Conservation (phyloP, 2,888 invertebrate genomes). For the Dyspetes luteomarginatus region DNA sequence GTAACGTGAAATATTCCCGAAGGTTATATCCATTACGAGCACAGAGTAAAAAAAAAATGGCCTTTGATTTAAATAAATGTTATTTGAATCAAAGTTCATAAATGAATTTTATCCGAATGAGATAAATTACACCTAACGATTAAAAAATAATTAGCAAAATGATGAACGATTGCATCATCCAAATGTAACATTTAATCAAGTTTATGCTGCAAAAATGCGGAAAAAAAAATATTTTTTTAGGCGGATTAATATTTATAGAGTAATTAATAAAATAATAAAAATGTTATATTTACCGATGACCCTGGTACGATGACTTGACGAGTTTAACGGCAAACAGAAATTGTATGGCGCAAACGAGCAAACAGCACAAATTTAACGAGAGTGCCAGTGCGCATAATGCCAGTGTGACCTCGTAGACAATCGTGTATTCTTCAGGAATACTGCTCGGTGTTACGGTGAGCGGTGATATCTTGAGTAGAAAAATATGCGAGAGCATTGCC, state of each 20-base stretch:
- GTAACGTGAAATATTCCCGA: constrained; percentile 40
- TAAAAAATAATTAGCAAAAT: no score
- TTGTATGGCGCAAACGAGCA: constrained; percentile 96
- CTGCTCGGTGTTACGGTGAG: constrained; percentile 85
- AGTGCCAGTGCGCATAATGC: constrained; percentile 95
- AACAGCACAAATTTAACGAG: constrained; percentile 94
- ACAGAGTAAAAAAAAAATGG: neutral
- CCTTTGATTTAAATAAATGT: neutral
- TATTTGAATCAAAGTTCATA: no score
- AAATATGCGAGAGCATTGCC: constrained; percentile 92
- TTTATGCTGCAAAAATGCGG: neutral
- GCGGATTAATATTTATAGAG: neutral
- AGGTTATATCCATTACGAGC: neutral
- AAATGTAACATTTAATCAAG: no score
- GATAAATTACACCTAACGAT: no score
- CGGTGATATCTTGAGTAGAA: constrained; percentile 93
- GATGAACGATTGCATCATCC: no score
- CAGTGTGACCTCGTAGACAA: constrained; percentile 96
- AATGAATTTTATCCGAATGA: no score
- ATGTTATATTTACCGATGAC: constrained; percentile 77
- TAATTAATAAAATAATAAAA: constrained; percentile 23
- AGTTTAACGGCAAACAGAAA: constrained; percentile 97
- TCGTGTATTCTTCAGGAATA: constrained; percentile 91
- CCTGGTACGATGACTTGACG: constrained; percentile 90
- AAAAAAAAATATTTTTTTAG: neutral